phyloP scores from a whole-genome alignment of 2,888 invertebrate species.

The Adelognathus sp. region DNA sequence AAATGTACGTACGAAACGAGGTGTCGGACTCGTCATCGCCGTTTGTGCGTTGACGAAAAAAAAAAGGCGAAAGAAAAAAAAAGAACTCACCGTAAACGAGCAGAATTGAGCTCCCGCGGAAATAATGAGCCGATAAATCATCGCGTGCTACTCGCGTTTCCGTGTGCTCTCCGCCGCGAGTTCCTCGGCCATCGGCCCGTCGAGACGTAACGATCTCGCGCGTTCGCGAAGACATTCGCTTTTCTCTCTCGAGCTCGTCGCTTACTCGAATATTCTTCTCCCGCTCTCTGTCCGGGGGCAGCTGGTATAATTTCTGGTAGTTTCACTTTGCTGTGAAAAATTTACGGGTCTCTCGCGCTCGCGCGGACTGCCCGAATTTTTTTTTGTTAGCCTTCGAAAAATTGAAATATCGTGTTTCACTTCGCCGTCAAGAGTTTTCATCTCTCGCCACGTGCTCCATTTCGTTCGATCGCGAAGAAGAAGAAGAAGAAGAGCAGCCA shows the following conservation, averaged over 20 bases:
- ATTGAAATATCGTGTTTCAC: slow-evolving; percentile 6
- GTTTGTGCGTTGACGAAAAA: not conserved
- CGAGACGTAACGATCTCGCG: slow-evolving; percentile 24
- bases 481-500: not conserved
- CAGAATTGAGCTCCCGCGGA: slow-evolving; percentile 13
- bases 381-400: not conserved
- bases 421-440: not conserved
- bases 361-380: not conserved
- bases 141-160: slow-evolving; percentile 31
- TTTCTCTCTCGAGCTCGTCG: not conserved
- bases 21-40: not conserved
- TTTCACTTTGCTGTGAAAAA: slow-evolving; percentile 53
- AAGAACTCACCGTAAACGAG: not conserved
- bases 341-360: slow-evolving; percentile 35
- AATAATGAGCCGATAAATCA: slow-evolving; percentile 50
- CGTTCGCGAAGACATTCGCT: not conserved
- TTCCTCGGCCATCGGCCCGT: not conserved
- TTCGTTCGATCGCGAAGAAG: not conserved
- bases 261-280: not conserved
- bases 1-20: not conserved
- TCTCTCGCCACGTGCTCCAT: slow-evolving; percentile 20
- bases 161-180: not conserved
- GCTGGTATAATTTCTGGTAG: slow-evolving; percentile 43
- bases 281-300: slow-evolving; percentile 10
- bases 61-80: not conserved